phyloP scores from a whole-genome alignment of 1,140 invertebrate species.

The Lordiphosa mommai region DNA sequence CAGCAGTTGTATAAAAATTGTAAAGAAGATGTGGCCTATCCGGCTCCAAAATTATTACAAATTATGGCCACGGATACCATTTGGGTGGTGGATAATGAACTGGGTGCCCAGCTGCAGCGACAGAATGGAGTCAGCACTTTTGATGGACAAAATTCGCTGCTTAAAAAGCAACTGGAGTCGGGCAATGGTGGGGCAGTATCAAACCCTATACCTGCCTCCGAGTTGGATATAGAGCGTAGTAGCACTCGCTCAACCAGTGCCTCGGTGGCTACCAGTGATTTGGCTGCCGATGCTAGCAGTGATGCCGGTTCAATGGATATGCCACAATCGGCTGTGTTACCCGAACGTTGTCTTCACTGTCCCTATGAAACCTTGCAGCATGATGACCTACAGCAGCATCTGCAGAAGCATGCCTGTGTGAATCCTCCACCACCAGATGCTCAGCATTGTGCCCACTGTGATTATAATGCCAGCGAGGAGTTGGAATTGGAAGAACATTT shows the following conservation, averaged over 20 bases:
- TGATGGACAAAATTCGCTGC: slow-evolving; percentile 56
- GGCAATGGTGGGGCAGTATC: slow-evolving; percentile 19
- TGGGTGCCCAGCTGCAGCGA: slow-evolving; percentile 57
- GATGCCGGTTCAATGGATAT: slow-evolving; percentile 55
- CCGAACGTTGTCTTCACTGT: slow-evolving; percentile 84
- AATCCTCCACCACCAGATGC: slow-evolving; percentile 84
- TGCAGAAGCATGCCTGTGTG: slow-evolving; percentile 86
- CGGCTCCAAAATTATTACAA: slow-evolving; percentile 83
- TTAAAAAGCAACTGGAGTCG: slow-evolving; percentile 73
- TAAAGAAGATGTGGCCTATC: slow-evolving; percentile 82
- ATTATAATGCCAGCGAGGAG: slow-evolving; percentile 84
- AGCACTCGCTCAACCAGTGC: slow-evolving; percentile 62
- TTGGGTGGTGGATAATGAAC: slow-evolving; percentile 80
- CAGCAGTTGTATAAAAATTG: slow-evolving; percentile 86
- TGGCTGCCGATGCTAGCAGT: slow-evolving; percentile 61
- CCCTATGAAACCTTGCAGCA: slow-evolving; percentile 60
- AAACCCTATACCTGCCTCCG: slow-evolving; percentile 23
- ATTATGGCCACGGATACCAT: slow-evolving; percentile 79
- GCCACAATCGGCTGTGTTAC: slow-evolving; percentile 82
- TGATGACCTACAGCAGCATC: slow-evolving; percentile 54
- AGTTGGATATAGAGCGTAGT: slow-evolving; percentile 49
- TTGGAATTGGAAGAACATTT: slow-evolving; percentile 64
- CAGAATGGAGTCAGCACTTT: slow-evolving; percentile 54
- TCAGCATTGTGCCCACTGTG: slow-evolving; percentile 90
- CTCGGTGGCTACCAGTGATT: slow-evolving; percentile 65